These are phyloP conservation scores for Eilema depressum DNA, from an alignment of 2,888 invertebrate genomes.

Conservation along the genomic window DNA sequence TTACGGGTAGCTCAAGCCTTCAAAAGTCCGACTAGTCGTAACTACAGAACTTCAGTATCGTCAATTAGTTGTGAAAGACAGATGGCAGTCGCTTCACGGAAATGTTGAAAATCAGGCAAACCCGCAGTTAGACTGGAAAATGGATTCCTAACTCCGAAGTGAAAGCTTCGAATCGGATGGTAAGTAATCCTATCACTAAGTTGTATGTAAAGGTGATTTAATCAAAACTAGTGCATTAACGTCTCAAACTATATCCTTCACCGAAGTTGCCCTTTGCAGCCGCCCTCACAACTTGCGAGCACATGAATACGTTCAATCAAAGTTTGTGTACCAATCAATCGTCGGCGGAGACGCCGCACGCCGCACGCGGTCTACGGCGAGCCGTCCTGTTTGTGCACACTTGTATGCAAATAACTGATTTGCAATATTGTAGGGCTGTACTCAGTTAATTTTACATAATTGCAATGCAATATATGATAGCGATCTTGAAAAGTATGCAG, in stretches of 20 bases:
- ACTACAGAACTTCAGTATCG: too few relatives aligned
- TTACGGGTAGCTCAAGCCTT: too few relatives aligned
- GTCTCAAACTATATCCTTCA: conserved; percentile 21
- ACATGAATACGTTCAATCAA: conserved; percentile 71
- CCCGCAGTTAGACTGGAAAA: too few relatives aligned
- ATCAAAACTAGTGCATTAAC: conserved; percentile 14
- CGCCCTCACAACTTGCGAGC: conserved; percentile 13
- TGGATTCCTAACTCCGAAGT: too few relatives aligned
- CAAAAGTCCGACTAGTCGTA: too few relatives aligned
- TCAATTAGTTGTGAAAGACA: too few relatives aligned
- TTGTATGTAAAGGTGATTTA: conserved; percentile 1
- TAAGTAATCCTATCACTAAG: not conserved
- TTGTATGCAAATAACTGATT: conserved; percentile 13
- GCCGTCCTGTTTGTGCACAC: not conserved
- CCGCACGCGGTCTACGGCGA: conserved; percentile 25
- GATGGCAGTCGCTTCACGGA: too few relatives aligned
- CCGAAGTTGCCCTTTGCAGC: conserved; percentile 21
- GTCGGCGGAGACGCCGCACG: not conserved
- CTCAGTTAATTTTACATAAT: not conserved
- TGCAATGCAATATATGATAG: not conserved
- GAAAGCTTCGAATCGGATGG: not conserved
- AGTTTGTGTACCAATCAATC: conserved; percentile 72
- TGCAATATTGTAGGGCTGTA: not conserved
- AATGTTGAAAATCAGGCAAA: too few relatives aligned
- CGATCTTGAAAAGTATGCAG: too few relatives aligned